phyloP scores from a whole-genome alignment of 2,113 vertebrate genomes.

The Setophaga kirtlandii region DNA sequence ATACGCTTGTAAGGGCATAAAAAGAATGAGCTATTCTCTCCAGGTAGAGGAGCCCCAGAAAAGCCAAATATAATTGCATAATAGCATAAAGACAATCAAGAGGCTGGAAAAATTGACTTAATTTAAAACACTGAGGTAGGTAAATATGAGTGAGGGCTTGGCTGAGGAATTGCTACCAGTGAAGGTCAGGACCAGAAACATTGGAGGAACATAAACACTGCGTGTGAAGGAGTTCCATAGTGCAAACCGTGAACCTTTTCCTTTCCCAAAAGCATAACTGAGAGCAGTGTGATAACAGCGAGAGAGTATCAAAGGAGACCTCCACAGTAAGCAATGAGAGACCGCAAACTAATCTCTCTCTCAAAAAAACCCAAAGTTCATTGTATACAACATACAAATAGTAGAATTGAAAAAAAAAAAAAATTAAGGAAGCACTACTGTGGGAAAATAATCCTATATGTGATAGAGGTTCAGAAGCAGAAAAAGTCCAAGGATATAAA shows the following conservation, averaged over 20 bases:
- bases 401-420: not conserved
- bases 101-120: not conserved
- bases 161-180: not conserved
- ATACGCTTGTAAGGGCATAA: not conserved
- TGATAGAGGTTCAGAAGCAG: not conserved
- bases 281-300: not conserved
- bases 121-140: not conserved
- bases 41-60: not conserved
- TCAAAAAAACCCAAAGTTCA: not conserved
- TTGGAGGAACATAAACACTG: not conserved
- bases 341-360: not conserved
- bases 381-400: not conserved
- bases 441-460: not conserved
- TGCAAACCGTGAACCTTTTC: accelerated
- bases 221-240: not conserved
- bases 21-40: not conserved
- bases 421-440: not conserved
- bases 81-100: not conserved
- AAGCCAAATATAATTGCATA: not conserved
- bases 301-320: not conserved
- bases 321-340: not conserved
- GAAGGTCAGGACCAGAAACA: not conserved
- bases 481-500: not conserved
- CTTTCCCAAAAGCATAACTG: not conserved
- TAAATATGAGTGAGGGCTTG: not conserved